Evolutionary conservation across 1,140 invertebrate genomes (phyloP).

Genomic region (Drosophila micromelanica): DNA sequence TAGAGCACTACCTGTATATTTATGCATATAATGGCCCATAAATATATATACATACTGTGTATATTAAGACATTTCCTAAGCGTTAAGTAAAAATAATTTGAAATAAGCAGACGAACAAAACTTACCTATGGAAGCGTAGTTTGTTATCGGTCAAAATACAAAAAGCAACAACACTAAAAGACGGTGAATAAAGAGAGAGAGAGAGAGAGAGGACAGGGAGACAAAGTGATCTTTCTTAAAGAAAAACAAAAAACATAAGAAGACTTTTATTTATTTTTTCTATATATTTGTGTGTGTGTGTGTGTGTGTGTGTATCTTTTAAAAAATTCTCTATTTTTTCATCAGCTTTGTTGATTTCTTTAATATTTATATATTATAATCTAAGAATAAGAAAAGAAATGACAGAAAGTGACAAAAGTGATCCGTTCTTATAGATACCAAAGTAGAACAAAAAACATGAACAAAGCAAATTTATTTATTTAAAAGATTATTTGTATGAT

Average conservation of each 20-base stretch:
- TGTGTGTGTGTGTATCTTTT: not conserved
- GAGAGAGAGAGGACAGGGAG: not conserved
- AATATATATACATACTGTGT: not conserved
- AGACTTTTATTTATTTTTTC: constrained; percentile 2
- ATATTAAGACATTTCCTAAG: not conserved
- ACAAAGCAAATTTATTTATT: too few relatives aligned
- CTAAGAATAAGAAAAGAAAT: too few relatives aligned
- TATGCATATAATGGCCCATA: not conserved
- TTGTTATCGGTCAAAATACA: constrained; percentile 2
- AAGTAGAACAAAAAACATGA: too few relatives aligned
- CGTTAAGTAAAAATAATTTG: not conserved
- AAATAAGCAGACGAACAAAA: not conserved
- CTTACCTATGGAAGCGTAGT: not conserved
- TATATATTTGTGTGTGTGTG: not conserved
- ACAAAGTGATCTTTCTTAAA: constrained; percentile 41
- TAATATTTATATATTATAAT: too few relatives aligned
- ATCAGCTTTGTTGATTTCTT: too few relatives aligned
- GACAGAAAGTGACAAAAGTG: too few relatives aligned
- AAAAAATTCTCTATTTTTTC: too few relatives aligned
- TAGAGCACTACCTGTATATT: constrained; percentile 8
- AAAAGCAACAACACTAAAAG: not conserved
- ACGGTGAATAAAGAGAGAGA: not conserved
- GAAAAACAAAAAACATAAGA: constrained; percentile 13
- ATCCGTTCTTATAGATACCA: too few relatives aligned
- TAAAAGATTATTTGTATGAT: too few relatives aligned